A percentile compares a stretch with the other conserved stretches of the same genome.
phyloP scores from a whole-genome alignment of 2,113 vertebrate genomes.

The Anhinga anhinga region DNA sequence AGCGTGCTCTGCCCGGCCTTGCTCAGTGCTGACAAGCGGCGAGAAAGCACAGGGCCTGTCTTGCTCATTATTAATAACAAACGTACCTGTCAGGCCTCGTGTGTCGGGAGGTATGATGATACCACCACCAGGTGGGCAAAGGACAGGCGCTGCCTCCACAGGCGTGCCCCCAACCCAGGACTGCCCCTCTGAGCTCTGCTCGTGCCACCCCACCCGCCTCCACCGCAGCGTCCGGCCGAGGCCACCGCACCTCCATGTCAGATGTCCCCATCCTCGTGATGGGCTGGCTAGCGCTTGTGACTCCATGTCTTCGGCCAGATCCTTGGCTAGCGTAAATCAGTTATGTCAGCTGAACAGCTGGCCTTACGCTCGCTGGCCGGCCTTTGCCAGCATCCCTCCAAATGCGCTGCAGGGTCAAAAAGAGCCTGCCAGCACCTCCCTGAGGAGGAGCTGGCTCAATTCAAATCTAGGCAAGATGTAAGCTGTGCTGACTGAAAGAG shows the following conservation, averaged over 20 bases:
- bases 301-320: not conserved
- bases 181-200: fast-evolving
- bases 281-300: not conserved
- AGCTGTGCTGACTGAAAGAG: not conserved
- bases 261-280: not conserved
- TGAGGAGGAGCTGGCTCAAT: not conserved
- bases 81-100: not conserved
- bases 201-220: not conserved
- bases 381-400: not conserved
- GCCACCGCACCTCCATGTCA: not conserved
- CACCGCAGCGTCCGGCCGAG: not conserved
- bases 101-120: not conserved
- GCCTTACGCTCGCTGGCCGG: fast-evolving
- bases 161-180: fast-evolving
- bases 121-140: not conserved
- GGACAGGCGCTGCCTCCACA: not conserved
- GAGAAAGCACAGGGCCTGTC: not conserved
- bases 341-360: slow-evolving; percentile 14
- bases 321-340: fast-evolving
- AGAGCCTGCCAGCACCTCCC: not conserved
- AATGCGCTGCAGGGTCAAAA: not conserved
- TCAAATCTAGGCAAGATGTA: not conserved
- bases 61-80: not conserved
- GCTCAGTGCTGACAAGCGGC: not conserved
- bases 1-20: not conserved